Conservation (phyloP, 2,113 vertebrate species). For the Phalacrocorax brasilianus region DNA sequence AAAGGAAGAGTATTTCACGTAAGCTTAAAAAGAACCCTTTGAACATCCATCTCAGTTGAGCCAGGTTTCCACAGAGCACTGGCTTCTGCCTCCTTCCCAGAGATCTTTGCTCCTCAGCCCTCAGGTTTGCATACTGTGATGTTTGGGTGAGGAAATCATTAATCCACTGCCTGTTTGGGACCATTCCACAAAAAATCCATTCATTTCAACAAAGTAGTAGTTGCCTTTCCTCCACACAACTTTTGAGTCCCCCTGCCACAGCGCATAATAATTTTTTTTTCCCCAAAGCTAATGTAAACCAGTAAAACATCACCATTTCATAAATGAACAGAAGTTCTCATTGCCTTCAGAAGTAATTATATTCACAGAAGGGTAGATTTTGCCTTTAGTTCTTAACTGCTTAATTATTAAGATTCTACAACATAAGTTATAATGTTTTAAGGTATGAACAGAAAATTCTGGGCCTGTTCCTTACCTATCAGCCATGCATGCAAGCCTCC, state of each 20-base stretch:
- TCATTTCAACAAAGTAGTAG: background rate
- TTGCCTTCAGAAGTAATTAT: background rate
- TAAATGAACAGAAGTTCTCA: background rate
- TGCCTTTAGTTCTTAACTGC: background rate
- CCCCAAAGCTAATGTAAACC: background rate
- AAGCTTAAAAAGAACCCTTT: background rate
- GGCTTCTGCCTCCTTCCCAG: background rate
- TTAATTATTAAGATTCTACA: background rate
- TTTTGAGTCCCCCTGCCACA: background rate
- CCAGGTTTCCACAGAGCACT: background rate
- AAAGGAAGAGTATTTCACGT: background rate
- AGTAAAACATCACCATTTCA: background rate
- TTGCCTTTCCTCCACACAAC: background rate
- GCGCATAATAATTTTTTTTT: background rate
- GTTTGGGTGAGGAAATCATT: background rate
- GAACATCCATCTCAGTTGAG: background rate
- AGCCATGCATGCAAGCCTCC: background rate
- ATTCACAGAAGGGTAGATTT: background rate
- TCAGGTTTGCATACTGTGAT: background rate
- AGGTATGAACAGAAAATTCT: background rate
- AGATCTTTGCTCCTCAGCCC: background rate
- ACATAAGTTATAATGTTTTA: background rate
- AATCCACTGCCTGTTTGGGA: background rate
- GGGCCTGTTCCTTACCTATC: background rate
- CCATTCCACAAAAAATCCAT: background rate